Base-by-base conservation (phyloP, 2,888 invertebrate genomes). In the Diaphora mendica region DNA sequence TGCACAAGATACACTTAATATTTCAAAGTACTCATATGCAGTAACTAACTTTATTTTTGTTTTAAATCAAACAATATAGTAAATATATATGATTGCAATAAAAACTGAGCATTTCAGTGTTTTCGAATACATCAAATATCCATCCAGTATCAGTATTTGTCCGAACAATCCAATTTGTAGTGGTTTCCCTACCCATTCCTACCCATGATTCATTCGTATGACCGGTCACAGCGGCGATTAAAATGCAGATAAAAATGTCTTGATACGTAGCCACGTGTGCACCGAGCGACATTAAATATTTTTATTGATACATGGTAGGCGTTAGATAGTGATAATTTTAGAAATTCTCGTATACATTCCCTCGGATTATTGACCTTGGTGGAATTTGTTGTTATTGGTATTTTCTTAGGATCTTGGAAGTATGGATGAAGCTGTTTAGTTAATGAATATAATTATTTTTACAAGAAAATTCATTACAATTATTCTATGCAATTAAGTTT, bases 191-290 rank as follows among this genome's bases (percentile, higher is more conserved):
- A 75, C 42, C n/a, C 74, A 77, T 30, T 64, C 70, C 70, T 67
- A 75, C 42, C n/a, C 74, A 77, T 88, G 87, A 87, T 71, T 86
- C 82, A 85, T 80, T 74, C 78, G 82, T 83, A 81, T 86, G 88
- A 87, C 86, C 86, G 85, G 84, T 85, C 81, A 80, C 80, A 82
- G 77, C 78, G 80, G 82, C 86, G 83, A 86, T 86, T 84, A 83
- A 84, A 82, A 80, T 74, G 75, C 81, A 86, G 85, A 85, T 88
- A 87, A 86, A 88, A 87, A 86, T 88, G 86, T 85, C 83, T 83
- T 70, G 72, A 79, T 80, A 82, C 79, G 79, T 81, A 67, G 26
- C 84, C 82, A 85, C 85, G 86, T 87, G 86, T 82, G 80, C 82
- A 82, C 80, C 74, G 75, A 35, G 17, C 33, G 15, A 68, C 39